These are phyloP conservation scores for Pyrgilauda ruficollis DNA, from an alignment of 2,113 vertebrate genomes.

Conservation along the genomic window DNA sequence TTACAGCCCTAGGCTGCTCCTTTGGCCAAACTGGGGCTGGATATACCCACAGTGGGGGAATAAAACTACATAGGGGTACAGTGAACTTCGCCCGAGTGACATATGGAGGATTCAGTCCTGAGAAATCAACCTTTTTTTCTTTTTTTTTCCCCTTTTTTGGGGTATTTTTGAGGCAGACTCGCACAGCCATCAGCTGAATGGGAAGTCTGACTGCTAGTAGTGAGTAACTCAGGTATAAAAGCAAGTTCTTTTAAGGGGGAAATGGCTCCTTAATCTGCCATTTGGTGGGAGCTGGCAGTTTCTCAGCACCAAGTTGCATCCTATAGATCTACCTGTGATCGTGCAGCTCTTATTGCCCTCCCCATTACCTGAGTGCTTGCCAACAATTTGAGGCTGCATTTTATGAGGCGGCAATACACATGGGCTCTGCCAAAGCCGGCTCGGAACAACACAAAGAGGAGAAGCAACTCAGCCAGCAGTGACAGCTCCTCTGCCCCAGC, in stretches of 20 bases:
- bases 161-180: background rate
- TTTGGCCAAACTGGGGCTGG: background rate
- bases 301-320: background rate
- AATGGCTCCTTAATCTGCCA: slow-evolving; percentile 21
- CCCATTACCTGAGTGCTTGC: background rate
- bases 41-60: background rate
- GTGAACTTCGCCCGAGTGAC: background rate
- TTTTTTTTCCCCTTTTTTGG: rapidly evolving
- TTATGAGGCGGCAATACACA: background rate
- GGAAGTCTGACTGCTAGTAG: background rate
- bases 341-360: background rate
- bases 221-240: slow-evolving; percentile 5
- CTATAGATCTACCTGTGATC: background rate
- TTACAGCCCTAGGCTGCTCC: background rate
- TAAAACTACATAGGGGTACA: background rate
- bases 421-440: background rate
- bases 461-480: background rate
- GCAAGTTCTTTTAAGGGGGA: background rate
- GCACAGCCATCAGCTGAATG: background rate
- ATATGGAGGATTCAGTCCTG: background rate
- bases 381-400: background rate
- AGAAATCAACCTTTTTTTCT: background rate
- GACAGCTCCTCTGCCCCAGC: background rate
- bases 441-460: background rate
- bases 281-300: background rate